Evolutionary conservation across 2,113 vertebrate species (phyloP), one percentile per base, ranked within the genome.

Genomic region (Hipposideros armiger): DNA sequence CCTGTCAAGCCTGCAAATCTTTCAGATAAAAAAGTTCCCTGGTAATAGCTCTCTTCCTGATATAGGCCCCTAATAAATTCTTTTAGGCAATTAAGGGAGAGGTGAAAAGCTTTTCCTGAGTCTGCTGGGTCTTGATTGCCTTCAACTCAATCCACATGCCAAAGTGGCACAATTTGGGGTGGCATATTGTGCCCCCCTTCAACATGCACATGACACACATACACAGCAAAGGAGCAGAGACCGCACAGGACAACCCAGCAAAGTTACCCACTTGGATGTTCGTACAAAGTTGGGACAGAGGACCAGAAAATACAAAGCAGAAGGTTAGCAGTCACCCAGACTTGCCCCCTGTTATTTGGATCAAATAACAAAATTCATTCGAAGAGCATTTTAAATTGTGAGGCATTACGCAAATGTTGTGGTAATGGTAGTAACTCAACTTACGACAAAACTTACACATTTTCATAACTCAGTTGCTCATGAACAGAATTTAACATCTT

Each of bases 301-400:
- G 62, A 32, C 20, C 58, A 32, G 69, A 72, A 11, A 67, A 64
- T 22, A 52, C 6, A 54, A 66, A 76, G 42, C 32, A 64, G 28
- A 47, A 58, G 62, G 32, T 58, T 47, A 20, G 17, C 3, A 47
- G 74, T 16, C 26, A 14, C 22, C 26, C 15, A 17, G 14, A 1
- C 93, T 47, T 94, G 74, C 3, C 47, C 24, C 26, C 45, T 32
- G 15, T n/a, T 32, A 13, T 62, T 19, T 56, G 22, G 47, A 11
- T 50, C 32, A 81, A 74, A 26, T 36, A 40, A 60, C 24, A 36
- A 54, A 77, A 22, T 52, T 13, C 80, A 62, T 15, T 16, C 20
- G 24, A 97, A 72, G 60, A 82, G 87, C 36, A 64, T 77, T 91
- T 77, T 66, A 83, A 80, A 92, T 20, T 30, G 36, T 30, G 36